Evolutionary conservation across 2,888 invertebrate genomes (phyloP).

Genomic region (Linnaemya vulpina): DNA sequence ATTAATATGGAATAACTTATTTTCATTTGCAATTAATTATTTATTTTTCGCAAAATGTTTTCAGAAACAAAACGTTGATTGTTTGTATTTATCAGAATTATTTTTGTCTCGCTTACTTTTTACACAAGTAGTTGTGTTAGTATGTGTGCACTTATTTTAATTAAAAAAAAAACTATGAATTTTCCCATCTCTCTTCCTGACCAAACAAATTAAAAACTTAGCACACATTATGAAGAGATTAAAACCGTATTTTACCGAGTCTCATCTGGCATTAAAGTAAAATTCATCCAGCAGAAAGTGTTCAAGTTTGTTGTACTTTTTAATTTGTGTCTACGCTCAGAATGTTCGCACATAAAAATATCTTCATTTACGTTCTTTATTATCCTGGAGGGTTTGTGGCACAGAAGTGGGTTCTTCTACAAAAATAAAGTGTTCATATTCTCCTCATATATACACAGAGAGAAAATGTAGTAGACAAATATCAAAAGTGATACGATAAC

Average conservation of each 20-base stretch:
- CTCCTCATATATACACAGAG: background rate
- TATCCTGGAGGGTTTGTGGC: constrained; percentile 20
- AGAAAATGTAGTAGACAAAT: no score
- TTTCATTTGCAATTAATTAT: no score
- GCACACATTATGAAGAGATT: background rate
- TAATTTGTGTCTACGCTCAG: constrained; percentile 5
- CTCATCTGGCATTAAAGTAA: background rate
- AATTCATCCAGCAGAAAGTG: background rate
- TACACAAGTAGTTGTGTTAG: background rate
- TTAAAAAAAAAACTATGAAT: background rate
- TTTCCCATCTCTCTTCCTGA: background rate
- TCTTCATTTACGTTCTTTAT: constrained; percentile 38
- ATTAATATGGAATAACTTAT: no score
- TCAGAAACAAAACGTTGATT: no score
- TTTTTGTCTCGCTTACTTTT: background rate
- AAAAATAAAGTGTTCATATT: background rate
- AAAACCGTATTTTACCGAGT: background rate
- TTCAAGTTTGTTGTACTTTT: background rate
- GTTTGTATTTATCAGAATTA: no score
- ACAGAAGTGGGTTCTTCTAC: constrained; percentile 17
- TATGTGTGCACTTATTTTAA: background rate
- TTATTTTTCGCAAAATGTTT: no score
- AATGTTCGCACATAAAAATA: constrained; percentile 8
- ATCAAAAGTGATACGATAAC: no score
- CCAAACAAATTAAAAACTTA: constrained; percentile 24